A percentile compares a stretch with the other conserved stretches of the same genome.
These are phyloP conservation scores for Ornithoptera priamus DNA, from an alignment of 2,888 invertebrate species.

Conservation along the genomic window DNA sequence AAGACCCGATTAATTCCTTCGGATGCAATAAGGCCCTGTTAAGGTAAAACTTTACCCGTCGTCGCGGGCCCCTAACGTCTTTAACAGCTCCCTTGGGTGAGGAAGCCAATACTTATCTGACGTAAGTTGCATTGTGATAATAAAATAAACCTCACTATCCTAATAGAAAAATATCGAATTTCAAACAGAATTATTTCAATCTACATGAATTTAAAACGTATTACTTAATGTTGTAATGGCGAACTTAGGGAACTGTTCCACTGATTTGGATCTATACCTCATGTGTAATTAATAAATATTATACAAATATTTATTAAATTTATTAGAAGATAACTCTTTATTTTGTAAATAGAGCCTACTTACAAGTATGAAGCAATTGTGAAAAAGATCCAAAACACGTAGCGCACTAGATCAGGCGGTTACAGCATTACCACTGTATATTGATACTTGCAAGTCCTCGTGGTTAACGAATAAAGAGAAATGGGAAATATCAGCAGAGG, in stretches of 20 bases:
- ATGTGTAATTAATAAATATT: too few species aligned
- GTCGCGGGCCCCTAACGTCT: slow-evolving; percentile 6
- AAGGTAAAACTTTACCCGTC: slow-evolving; percentile 5
- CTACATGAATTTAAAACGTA: too few species aligned
- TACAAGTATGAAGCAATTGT: slow-evolving; percentile 62
- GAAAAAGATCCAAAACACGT: slow-evolving; percentile 73
- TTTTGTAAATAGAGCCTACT: slow-evolving; percentile 35
- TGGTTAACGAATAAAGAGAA: slow-evolving; percentile 33
- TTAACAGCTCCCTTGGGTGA: slow-evolving; percentile 15
- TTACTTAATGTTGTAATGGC: too few species aligned
- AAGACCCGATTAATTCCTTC: slow-evolving; percentile 11
- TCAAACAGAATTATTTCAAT: too few species aligned
- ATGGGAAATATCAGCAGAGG: slow-evolving; percentile 42
- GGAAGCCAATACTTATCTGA: slow-evolving; percentile 5
- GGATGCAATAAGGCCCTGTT: slow-evolving; percentile 3
- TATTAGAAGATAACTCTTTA: not conserved
- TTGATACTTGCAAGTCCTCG: slow-evolving; percentile 44
- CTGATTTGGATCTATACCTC: too few species aligned
- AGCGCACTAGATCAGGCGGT: slow-evolving; percentile 68
- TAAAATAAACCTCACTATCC: not conserved
- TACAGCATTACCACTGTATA: slow-evolving; percentile 51
- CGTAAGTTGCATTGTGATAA: slow-evolving; percentile 12
- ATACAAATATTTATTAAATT: too few species aligned
- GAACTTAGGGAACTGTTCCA: too few species aligned
- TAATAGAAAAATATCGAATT: not conserved